Evolutionary conservation across 2,888 invertebrate genomes (phyloP), one percentile per base, ranked within the genome.

Genomic region (Thymelicus sylvestris): DNA sequence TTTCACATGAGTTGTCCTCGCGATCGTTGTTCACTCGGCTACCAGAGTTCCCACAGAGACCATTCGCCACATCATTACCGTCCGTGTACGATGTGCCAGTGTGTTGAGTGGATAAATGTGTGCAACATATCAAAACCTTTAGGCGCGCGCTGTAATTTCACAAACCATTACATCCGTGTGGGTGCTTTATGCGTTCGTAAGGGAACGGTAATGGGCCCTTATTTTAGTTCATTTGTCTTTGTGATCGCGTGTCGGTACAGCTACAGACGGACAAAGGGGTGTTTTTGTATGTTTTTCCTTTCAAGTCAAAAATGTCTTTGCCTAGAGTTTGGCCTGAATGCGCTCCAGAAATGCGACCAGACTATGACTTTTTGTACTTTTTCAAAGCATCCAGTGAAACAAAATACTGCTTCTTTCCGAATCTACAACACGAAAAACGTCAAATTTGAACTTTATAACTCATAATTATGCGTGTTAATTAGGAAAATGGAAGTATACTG

Each of bases 161-260:
- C 69, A 64, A 13, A 39, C 69, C 69, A 64, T 69, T 69, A 55
- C 69, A 69, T 64, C 12, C 47, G 19, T 57, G 57, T 64, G 64
- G 59, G 68, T 68, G 47, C 63, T 64, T 59, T 69, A 59, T 52
- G 52, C 15, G 63, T 47, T 64, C 64, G 57, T 24, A 63, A 39
- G 39, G 12, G 38, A 62, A 55, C 65, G 44, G 60, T 67, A 67
- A 67, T 64, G 63, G 64, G 13, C 64, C 69, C 24, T 59, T 69
- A 64, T 64, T 63, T 63, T 64, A 64, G 39, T 50, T 59, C 48
- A 64, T 64, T 69, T 64, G 64, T 69, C 64, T 47, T 63, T 44
- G 62, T 52, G 41, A n/a, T 13, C 15, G 55, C 55, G 55, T 59
- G 44, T 24, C 50, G 19, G 50, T 52, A 15, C 50, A 19, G 6